These are phyloP conservation scores for Tolmerus cingulatus DNA, from an alignment of 2,888 invertebrate genomes.

Conservation along the genomic window DNA sequence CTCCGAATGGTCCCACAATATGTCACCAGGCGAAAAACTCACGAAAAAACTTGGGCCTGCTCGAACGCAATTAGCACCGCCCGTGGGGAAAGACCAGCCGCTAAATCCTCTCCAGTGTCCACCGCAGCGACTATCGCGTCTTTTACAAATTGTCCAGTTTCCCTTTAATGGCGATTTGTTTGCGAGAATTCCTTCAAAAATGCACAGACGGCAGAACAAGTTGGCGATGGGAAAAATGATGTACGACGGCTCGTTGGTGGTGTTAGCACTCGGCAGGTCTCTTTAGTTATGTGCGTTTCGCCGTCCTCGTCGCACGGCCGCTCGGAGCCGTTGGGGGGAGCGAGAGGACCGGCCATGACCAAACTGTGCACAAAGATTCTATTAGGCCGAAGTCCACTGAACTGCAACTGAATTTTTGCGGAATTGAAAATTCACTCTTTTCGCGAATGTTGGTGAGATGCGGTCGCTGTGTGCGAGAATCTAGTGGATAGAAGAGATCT, in stretches of 20 bases:
- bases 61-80: not conserved
- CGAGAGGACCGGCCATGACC: not conserved
- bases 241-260: not conserved
- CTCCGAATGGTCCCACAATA: not conserved
- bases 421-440: slow-evolving; percentile 5
- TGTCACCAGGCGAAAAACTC: not conserved
- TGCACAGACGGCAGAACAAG: slow-evolving; percentile 27
- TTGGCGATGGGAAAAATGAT: slow-evolving; percentile 28
- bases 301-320: not conserved
- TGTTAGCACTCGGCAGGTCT: not conserved
- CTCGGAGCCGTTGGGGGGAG: not conserved
- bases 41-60: not conserved
- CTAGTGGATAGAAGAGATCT: not conserved
- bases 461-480: not conserved
- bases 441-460: not conserved
- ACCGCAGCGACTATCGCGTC: not conserved
- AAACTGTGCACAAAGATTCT: not conserved
- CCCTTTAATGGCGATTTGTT: not conserved
- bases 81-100: not conserved
- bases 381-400: not conserved
- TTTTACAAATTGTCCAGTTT: not conserved
- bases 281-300: not conserved
- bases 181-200: not conserved
- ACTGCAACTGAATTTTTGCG: slow-evolving; percentile 18
- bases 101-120: not conserved